Conservation (phyloP, 2,888 invertebrate species). For the Nomada lathburiana region DNA sequence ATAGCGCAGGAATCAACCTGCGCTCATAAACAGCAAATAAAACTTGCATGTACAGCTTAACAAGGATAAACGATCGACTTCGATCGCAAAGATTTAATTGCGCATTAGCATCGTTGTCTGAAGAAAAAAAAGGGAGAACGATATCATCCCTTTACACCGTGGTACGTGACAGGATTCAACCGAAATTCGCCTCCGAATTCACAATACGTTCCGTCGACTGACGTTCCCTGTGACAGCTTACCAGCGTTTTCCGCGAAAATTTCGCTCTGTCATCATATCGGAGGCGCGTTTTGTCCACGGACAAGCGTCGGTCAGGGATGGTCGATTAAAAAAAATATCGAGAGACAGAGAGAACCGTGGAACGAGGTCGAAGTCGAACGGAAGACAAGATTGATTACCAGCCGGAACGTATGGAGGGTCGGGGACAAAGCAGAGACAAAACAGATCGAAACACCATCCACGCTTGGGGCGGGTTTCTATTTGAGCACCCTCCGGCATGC, state of each 20-base stretch:
- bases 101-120: no score
- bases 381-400: slow-evolving; percentile 63
- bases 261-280: slow-evolving; percentile 13
- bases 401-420: slow-evolving; percentile 49
- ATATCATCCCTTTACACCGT: no score
- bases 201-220: background rate
- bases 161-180: no score
- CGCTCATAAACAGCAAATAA: no score
- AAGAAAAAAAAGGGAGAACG: no score
- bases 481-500: slow-evolving; percentile 63
- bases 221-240: background rate
- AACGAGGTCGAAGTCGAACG: slow-evolving; percentile 44
- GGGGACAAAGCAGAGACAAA: slow-evolving; percentile 66
- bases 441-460: slow-evolving; percentile 69
- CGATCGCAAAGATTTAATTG: no score
- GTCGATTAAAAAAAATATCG: slow-evolving; percentile 47
- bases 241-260: slow-evolving; percentile 13
- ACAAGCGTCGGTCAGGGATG: slow-evolving; percentile 33
- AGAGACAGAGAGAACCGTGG: background rate
- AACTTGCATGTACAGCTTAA: no score
- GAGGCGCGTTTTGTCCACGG: slow-evolving; percentile 26
- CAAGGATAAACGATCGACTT: no score
- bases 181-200: no score
- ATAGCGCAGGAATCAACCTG: no score
- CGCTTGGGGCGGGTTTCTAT: slow-evolving; percentile 65